Conservation (phyloP, 2,797 vertebrate genomes). For the Psittacula derbiana region DNA sequence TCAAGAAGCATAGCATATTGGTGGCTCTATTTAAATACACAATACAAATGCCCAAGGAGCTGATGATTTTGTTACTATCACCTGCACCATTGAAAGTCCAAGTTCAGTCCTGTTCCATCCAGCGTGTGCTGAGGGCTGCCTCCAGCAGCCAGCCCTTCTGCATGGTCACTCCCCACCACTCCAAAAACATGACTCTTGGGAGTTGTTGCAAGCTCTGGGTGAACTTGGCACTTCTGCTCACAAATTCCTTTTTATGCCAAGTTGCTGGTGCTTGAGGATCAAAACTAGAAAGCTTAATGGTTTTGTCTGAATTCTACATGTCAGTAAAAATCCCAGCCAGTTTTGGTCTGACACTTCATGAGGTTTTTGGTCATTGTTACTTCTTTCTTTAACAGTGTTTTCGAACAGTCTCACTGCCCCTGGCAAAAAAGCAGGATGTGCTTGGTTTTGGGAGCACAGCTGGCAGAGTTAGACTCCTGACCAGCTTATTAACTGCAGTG, state of each 20-base stretch:
- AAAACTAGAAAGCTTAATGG: background rate
- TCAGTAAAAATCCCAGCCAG: background rate
- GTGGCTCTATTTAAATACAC: background rate
- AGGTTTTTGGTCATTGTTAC: background rate
- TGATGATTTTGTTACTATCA: background rate
- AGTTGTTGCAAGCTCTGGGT: background rate
- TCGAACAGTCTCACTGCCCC: background rate
- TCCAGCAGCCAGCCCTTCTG: background rate
- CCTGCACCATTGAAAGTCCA: background rate
- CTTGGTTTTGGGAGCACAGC: background rate
- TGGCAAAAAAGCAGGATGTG: background rate
- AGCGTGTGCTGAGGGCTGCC: background rate
- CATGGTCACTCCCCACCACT: rapidly evolving
- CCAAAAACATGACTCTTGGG: background rate
- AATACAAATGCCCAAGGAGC: background rate
- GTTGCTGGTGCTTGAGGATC: background rate
- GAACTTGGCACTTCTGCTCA: background rate
- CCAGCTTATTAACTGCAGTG: background rate
- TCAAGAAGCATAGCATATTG: background rate
- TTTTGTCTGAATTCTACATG: background rate
- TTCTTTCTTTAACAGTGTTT: background rate
- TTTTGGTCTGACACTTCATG: background rate
- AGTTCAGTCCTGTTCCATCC: background rate
- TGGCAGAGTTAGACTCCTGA: background rate
- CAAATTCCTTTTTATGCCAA: background rate